Conservation (phyloP, 2,888 invertebrate genomes). For the Philopedon plagiatum region DNA sequence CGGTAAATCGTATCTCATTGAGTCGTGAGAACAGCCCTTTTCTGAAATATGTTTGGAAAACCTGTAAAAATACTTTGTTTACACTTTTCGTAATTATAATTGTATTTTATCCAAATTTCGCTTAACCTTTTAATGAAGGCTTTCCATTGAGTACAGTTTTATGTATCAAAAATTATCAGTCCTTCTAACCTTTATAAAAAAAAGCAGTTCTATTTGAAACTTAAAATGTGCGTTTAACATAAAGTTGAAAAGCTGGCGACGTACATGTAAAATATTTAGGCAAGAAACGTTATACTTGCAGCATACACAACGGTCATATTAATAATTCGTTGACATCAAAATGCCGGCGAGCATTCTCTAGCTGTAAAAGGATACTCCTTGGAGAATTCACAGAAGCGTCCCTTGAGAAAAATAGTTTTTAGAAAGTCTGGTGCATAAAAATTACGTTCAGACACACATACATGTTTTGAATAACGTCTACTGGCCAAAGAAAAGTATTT, state of each 20-base stretch:
- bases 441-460: too few species aligned
- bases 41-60: too few species aligned
- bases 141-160: too few species aligned
- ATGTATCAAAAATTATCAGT: too few species aligned
- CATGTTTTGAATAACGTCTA: background rate
- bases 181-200: too few species aligned
- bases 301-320: conserved; percentile 7
- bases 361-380: background rate
- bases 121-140: too few species aligned
- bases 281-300: background rate
- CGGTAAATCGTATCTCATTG: too few species aligned
- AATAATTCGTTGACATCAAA: conserved; percentile 16
- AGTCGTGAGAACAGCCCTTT: too few species aligned
- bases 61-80: too few species aligned
- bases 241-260: conserved; percentile 1
- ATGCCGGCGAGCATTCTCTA: conserved; percentile 4
- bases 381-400: conserved; percentile 1
- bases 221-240: background rate
- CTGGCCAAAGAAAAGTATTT: background rate
- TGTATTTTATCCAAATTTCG: too few species aligned
- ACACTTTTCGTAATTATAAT: too few species aligned
- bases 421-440: background rate
- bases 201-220: too few species aligned
- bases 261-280: conserved; percentile 17
- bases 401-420: background rate